phyloP scores from a whole-genome alignment of 2,888 invertebrate species.

The Hybos culiciformis region DNA sequence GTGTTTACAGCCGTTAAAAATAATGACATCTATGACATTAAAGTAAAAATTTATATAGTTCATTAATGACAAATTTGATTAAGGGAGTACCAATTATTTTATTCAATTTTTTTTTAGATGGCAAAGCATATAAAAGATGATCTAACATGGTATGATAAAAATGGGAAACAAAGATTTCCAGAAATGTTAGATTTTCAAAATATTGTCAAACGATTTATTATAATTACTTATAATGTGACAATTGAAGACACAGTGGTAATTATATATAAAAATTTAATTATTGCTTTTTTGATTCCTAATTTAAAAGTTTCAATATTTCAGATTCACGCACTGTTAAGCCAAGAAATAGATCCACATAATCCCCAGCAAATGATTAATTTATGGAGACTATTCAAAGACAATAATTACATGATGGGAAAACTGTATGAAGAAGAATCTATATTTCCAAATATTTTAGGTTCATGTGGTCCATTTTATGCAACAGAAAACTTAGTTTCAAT shows the following conservation, averaged over 20 bases:
- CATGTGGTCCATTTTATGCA: constrained; percentile 32
- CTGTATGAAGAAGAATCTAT: constrained; percentile 32
- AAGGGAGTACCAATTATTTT: not conserved
- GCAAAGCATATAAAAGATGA: constrained; percentile 27
- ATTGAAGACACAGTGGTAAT: constrained; percentile 30
- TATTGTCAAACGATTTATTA: constrained; percentile 31
- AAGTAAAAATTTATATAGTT: constrained; percentile 20
- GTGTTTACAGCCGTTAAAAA: constrained; percentile 32
- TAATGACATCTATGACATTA: constrained; percentile 28
- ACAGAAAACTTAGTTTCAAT: constrained; percentile 27
- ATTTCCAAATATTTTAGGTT: constrained; percentile 30
- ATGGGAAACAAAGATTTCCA: constrained; percentile 26
- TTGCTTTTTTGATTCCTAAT: not conserved
- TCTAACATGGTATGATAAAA: constrained; percentile 27
- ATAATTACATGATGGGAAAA: constrained; percentile 34
- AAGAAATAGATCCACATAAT: constrained; percentile 30
- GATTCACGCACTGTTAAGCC: constrained; percentile 29
- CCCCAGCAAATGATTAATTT: constrained; percentile 31
- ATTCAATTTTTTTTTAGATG: constrained; percentile 15
- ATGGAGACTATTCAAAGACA: constrained; percentile 32
- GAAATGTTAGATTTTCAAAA: constrained; percentile 30
- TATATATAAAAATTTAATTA: not conserved
- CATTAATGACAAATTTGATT: constrained; percentile 1
- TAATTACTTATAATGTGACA: constrained; percentile 29
- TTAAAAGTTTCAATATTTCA: too few species aligned